Base-by-base conservation (phyloP, 2,888 invertebrate genomes). In the Liopterus haemorrhoidalis region DNA sequence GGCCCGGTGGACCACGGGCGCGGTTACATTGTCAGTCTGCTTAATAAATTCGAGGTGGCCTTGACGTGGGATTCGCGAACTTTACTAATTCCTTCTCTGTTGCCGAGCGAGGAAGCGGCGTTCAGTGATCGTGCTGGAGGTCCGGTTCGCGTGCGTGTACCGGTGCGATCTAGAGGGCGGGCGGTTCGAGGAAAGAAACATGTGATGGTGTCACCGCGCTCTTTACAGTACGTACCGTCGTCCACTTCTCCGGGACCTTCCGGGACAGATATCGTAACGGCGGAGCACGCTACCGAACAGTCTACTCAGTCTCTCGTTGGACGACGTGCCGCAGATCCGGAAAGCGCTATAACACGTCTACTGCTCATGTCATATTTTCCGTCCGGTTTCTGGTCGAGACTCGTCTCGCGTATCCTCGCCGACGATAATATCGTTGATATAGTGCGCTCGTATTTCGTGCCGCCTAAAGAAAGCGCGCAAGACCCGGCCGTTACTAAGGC, bases 11-110 rank as follows among this genome's bases (percentile, higher is more conserved):
- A 78, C 51, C n/a, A n/a, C n/a, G 77, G 78, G 35, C 69, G 76
- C 58, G 82, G 86, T 37, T 91, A 95, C 59, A 90, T 94, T 41
- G 84, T 95, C 3, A 88, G 87, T 57, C 71, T 97, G 30, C 72
- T 97, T 42, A 92, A 92, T 70, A 97, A 97, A 72, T 97, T 96
- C 69, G 97, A 97, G 70, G 85, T 99, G 42, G 97, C 96, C 0
- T 71, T 99, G 41, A 90, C 93, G 16, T 97, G 95, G 91, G 96
- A 97, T 64, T 85, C 86, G 11, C 71, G 94, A 15, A 87, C 91
- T 11, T 68, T 94, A 2, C 70, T 99, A 46, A 88, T 99, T 47
- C 96, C 97, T 5, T 93, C 94, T 0, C 72, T 97, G 19, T 70
- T 97, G 48, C 96, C 97, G 0, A 78, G 81, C 0, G 82, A 82